Base-by-base conservation (phyloP, 2,888 invertebrate species). In the Leucania comma region DNA sequence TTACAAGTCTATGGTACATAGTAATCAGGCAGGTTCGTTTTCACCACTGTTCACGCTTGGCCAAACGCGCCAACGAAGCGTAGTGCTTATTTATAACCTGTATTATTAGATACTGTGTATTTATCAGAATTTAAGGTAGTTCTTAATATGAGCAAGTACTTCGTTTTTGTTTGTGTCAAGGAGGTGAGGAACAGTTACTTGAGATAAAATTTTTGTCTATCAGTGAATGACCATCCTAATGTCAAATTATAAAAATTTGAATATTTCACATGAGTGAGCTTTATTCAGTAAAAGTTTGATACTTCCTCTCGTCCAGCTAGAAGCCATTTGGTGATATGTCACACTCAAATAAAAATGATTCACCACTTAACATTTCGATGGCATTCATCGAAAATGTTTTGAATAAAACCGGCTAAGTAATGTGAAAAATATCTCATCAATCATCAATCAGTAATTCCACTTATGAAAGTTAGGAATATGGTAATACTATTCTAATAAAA, bases 1-100 rank as follows among this genome's bases (percentile, higher is more conserved):
- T 53, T 12, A 2, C 38, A 17, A 14, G 78, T 54, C 62, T 54
- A 68, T 56, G 24, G 26, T 38, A 61, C 10, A 50, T 38, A 50
- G 58, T 72, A 53, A 72, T 58, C 32, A 68, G 38, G 32, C 20
- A 59, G 61, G 72, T 48, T 81, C 68, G 78, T 81, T 79, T 79
- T 79, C 79, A 81, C 79, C 72, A 65, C 24, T 38, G 38, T 54
- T 53, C 51, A 68, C 58, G 78, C 64, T 65, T 81, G 42, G 79
- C 54, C 58, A 72, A 29, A 32, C 77, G 17, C 17, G 48, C 10
- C 58, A 51, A 32, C 79, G 68, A 59, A 77, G 72, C 79, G 61
- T 65, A 61, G 22, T 64, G 24, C 48, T 57, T 12, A 67, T 62
- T 81, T 77, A 35, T 65, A 68, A 62, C 78, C 53, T 17, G 32